These are phyloP conservation scores for Phenacoccus solenopsis DNA, from an alignment of 1,140 invertebrate species.

Conservation along the genomic window DNA sequence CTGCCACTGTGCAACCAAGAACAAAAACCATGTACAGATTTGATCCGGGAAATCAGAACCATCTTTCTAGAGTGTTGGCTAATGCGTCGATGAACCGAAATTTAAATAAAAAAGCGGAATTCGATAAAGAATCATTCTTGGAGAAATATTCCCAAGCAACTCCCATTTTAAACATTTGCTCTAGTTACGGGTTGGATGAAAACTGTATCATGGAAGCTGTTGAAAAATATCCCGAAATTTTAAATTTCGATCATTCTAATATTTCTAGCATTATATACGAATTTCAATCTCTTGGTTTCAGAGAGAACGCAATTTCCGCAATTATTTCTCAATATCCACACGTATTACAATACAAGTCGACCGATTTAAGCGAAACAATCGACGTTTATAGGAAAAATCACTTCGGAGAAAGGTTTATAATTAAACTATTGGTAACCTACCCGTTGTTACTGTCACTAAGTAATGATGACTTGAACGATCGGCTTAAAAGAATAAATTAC, in stretches of 20 bases:
- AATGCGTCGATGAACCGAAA: neutral
- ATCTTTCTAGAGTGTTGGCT: neutral
- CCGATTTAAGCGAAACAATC: neutral
- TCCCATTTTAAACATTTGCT: neutral
- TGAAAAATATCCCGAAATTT: neutral
- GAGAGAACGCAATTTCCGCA: neutral
- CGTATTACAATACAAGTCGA: neutral
- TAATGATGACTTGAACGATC: neutral
- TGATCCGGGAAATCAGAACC: neutral
- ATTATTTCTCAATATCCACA: neutral
- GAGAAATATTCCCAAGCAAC: neutral
- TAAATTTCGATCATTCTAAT: neutral
- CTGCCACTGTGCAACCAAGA: no score
- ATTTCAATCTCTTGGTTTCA: neutral
- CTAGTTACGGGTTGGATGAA: neutral
- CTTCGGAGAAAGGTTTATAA: neutral
- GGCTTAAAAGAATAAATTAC: neutral
- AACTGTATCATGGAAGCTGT: neutral
- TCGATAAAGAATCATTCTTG: neutral
- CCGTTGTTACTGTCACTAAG: neutral
- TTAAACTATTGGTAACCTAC: neutral
- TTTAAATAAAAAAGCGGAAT: neutral
- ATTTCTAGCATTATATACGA: neutral
- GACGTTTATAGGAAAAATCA: neutral
- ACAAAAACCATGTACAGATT: neutral